Conservation (phyloP, 2,113 vertebrate species). For the Pluvianellus socialis region DNA sequence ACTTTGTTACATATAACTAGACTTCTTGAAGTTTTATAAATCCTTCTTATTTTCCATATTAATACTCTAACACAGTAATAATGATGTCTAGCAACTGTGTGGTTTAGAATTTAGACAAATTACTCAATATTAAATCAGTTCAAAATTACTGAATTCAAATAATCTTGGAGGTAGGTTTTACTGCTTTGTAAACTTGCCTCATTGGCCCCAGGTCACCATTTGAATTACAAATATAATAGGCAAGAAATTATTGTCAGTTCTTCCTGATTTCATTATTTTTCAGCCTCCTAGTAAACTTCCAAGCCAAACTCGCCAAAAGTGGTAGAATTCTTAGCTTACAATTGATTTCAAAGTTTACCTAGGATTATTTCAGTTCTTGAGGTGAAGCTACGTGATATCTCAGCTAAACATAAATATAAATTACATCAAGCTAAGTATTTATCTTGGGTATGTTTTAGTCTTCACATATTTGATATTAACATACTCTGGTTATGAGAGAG, state of each 20-base stretch:
- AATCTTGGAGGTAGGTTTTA: not conserved
- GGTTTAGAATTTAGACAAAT: not conserved
- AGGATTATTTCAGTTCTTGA: not conserved
- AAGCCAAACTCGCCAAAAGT: not conserved
- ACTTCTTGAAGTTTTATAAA: not conserved
- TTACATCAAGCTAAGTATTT: not conserved
- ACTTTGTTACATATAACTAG: not conserved
- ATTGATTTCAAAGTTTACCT: not conserved
- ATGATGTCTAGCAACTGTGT: not conserved
- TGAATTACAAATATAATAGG: not conserved
- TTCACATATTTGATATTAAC: not conserved
- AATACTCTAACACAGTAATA: not conserved
- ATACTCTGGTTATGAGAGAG: not conserved
- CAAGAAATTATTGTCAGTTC: not conserved
- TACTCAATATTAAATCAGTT: not conserved
- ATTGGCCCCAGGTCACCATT: not conserved
- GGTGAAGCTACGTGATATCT: not conserved
- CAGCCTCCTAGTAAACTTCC: not conserved
- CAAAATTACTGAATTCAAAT: not conserved
- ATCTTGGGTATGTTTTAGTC: not conserved
- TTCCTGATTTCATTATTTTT: not conserved
- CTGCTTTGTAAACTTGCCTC: not conserved
- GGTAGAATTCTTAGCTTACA: not conserved
- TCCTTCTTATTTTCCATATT: not conserved
- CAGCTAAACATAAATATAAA: not conserved